Evolutionary conservation across 2,113 vertebrate genomes (phyloP), one percentile per base, ranked within the genome.

Genomic region (Cynoglossus semilaevis): DNA sequence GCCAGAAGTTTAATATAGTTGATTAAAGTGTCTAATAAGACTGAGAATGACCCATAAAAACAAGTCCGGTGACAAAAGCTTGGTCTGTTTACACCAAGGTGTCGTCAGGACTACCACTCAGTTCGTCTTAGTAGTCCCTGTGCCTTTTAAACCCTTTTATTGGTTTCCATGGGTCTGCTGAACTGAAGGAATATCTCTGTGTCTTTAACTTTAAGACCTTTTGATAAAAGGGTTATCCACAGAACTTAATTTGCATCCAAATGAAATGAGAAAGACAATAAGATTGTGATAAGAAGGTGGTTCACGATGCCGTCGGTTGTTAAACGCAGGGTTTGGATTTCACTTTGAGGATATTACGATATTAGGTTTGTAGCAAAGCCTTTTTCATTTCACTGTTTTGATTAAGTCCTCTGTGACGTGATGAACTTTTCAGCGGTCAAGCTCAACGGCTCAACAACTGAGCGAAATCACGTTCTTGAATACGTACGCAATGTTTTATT

Each of bases 381-480:
- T 14, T 36, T 70, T 81, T 77, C 38, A 53, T 84, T 85, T 84
- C 51, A 76, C 63, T 62, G 64, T 79, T 84, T 58, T 83, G 77
- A 85, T 84, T 70, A 81, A 74, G 73, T 70, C 67, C 58, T 72
- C 47, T 62, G 67, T 70, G 75, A 63, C 65, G 65, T 15, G 51
- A 47, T 82, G 77, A 84, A 80, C 74, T 78, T 74, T 74, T 73
- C 49, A 58, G 76, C 66, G 5, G 15, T 56, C 74, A 55, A 79
- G 73, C 64, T 88, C 85, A 84, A 90, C 75, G 72, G 79, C 75
- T 56, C 53, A 15, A 13, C 72, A 51, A 65, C 49, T 67, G 76
- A 83, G 88, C 88, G 58, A 85, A 84, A 81, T 86, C 71, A 70
- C 75, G 81, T 79, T 81, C 22, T 86, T 81, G 77, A 59, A 38